These are phyloP conservation scores for Coreoperca whiteheadi DNA, from an alignment of 2,113 vertebrate genomes.

Conservation along the genomic window DNA sequence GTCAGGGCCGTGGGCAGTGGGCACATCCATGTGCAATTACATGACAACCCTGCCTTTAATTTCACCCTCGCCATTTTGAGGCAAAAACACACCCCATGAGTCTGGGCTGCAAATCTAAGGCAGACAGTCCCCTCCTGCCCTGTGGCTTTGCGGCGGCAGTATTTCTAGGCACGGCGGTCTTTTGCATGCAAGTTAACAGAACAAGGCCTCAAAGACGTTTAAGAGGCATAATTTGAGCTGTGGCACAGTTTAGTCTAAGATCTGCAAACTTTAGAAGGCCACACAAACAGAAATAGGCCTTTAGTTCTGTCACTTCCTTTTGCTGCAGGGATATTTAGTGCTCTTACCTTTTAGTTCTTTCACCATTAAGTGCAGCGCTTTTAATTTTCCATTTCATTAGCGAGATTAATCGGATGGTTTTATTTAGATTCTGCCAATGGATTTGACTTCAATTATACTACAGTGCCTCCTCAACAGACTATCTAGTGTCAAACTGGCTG, in stretches of 20 bases:
- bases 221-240: slow-evolving; percentile 65
- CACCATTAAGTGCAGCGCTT: slow-evolving; percentile 27
- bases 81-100: slow-evolving; percentile 73
- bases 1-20: slow-evolving; percentile 69
- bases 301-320: slow-evolving; percentile 42
- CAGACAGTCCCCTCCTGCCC: slow-evolving; percentile 69
- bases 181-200: slow-evolving; percentile 59
- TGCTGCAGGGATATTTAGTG: slow-evolving; percentile 23
- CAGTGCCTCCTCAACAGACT: slow-evolving; percentile 28
- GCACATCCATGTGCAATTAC: slow-evolving; percentile 80
- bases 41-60: slow-evolving; percentile 78
- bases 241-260: slow-evolving; percentile 70
- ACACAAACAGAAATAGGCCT: slow-evolving; percentile 72
- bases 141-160: slow-evolving; percentile 75
- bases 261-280: slow-evolving; percentile 58
- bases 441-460: slow-evolving; percentile 27
- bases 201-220: slow-evolving; percentile 47
- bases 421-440: slow-evolving; percentile 31
- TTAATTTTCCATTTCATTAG: slow-evolving; percentile 39
- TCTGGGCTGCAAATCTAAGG: slow-evolving; percentile 67
- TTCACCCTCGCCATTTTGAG: slow-evolving; percentile 70
- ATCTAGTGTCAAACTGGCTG: slow-evolving; percentile 37
- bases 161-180: slow-evolving; percentile 71
- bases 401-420: slow-evolving; percentile 33
- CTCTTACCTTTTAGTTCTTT: slow-evolving; percentile 38